A percentile compares a stretch with the other conserved stretches of the same genome.
These are phyloP conservation scores for Drosophila setosimentum DNA, from an alignment of 2,888 invertebrate genomes.

Conservation along the genomic window DNA sequence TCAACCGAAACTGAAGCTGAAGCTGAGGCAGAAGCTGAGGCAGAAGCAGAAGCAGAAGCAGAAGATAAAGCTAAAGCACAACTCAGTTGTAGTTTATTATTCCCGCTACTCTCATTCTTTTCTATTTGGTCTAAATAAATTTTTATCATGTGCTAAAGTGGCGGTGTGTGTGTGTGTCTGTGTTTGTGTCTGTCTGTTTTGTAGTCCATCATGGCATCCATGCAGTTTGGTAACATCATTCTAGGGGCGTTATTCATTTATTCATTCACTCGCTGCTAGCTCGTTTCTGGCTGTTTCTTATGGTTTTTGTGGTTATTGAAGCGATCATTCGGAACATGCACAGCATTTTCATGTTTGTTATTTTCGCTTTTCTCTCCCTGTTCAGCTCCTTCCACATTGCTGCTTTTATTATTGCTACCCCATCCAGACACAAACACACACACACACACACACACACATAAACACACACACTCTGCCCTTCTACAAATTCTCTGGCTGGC, in stretches of 20 bases:
- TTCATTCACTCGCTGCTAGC: slow-evolving; percentile 45
- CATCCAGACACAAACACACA: neutral
- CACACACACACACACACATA: neutral
- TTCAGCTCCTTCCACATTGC: slow-evolving; percentile 10
- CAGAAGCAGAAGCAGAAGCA: neutral
- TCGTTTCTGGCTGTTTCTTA: slow-evolving; percentile 68
- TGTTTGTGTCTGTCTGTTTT: slow-evolving; percentile 8
- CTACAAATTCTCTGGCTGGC: neutral
- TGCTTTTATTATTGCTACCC: slow-evolving; percentile 29
- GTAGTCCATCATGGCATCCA: slow-evolving; percentile 60
- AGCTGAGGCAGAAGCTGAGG: neutral
- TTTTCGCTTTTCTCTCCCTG: slow-evolving; percentile 35
- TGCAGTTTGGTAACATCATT: slow-evolving; percentile 51
- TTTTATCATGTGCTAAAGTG: slow-evolving; percentile 77
- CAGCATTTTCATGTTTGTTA: slow-evolving; percentile 74
- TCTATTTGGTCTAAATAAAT: slow-evolving; percentile 81
- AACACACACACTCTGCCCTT: neutral
- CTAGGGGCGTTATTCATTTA: slow-evolving; percentile 68
- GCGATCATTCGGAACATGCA: slow-evolving; percentile 82
- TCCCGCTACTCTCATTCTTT: slow-evolving; percentile 79
- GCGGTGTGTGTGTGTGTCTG: slow-evolving; percentile 4
- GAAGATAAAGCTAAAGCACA: slow-evolving; percentile 11
- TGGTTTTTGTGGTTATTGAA: slow-evolving; percentile 82
- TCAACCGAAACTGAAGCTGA: slow-evolving; percentile 19
- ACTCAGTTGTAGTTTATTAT: slow-evolving; percentile 76